phyloP scores from a whole-genome alignment of 1,140 invertebrate genomes.

The Lutraria rhynchaena region DNA sequence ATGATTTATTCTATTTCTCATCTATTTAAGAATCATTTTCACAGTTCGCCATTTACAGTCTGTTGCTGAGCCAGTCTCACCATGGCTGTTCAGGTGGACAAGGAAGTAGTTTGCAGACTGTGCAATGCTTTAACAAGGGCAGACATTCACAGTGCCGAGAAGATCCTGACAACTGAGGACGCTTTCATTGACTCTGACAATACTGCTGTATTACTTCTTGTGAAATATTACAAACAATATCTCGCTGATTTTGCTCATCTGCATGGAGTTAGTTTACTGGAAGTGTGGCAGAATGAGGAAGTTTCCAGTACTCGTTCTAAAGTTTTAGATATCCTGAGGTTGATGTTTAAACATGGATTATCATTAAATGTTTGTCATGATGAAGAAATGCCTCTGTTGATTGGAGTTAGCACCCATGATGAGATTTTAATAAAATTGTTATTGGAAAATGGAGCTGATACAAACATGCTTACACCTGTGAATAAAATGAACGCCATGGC shows the following conservation, averaged over 20 bases:
- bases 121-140: slow-evolving; percentile 3
- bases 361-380: slow-evolving; percentile 17
- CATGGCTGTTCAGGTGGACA: slow-evolving; percentile 9
- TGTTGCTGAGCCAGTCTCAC: too few relatives aligned
- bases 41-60: too few relatives aligned
- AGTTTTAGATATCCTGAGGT: slow-evolving; percentile 28
- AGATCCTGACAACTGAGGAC: neutral
- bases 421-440: slow-evolving; percentile 43
- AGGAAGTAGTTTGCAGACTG: neutral
- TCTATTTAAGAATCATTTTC: too few relatives aligned
- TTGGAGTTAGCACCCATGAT: slow-evolving; percentile 59
- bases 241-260: slow-evolving; percentile 4
- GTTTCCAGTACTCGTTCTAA: neutral
- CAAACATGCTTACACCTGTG: slow-evolving; percentile 31
- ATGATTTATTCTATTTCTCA: too few relatives aligned
- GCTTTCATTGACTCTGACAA: neutral
- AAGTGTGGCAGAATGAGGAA: slow-evolving; percentile 17
- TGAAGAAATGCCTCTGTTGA: slow-evolving; percentile 58
- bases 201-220: slow-evolving; percentile 15
- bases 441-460: slow-evolving; percentile 61
- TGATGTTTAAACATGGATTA: slow-evolving; percentile 14
- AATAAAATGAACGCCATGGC: slow-evolving; percentile 65
- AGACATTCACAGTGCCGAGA: slow-evolving; percentile 5
- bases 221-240: slow-evolving; percentile 21
- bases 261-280: slow-evolving; percentile 13